Conservation (phyloP, 53 echinoderm and acorn worm species). For the Actinopyga echinites region DNA sequence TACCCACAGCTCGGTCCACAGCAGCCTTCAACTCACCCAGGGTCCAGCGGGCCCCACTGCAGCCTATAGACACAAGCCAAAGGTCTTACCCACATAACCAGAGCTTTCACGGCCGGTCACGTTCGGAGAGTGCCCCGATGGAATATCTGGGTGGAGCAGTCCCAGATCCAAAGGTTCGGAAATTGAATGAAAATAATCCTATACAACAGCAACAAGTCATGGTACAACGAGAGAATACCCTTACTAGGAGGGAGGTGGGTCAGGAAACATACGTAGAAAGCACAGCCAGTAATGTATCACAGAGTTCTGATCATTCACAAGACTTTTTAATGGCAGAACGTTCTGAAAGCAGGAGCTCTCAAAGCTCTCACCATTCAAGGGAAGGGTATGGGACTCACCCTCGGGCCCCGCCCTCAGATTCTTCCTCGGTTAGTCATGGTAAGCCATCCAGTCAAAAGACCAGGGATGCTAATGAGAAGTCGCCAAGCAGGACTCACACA, state of each 20-base stretch:
- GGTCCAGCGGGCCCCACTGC: constrained; percentile 54
- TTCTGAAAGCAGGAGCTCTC: constrained; percentile 60
- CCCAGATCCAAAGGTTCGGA: constrained; percentile 38
- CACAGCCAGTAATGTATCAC: constrained; percentile 58
- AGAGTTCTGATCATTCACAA: constrained; percentile 64
- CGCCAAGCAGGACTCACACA: constrained; percentile 71
- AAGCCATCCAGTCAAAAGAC: background rate
- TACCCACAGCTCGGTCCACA: constrained; percentile 46
- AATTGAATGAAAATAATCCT: constrained; percentile 33
- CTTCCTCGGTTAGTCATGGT: background rate
- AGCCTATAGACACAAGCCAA: constrained; percentile 58
- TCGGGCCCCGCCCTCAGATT: constrained; percentile 4
- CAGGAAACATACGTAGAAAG: constrained; percentile 40
- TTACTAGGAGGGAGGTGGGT: background rate
- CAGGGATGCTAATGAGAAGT: constrained; percentile 65
- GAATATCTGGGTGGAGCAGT: constrained; percentile 45
- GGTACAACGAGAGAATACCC: background rate
- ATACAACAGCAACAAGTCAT: background rate
- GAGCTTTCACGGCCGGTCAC: constrained; percentile 65
- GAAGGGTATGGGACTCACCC: constrained; percentile 53
- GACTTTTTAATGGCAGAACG: constrained; percentile 40
- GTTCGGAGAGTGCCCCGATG: constrained; percentile 88
- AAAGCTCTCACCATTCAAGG: constrained; percentile 59
- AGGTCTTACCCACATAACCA: constrained; percentile 47
- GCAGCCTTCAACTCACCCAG: constrained; percentile 55